Base-by-base conservation (phyloP, 2,113 vertebrate genomes). In the Crotalus helleri region DNA sequence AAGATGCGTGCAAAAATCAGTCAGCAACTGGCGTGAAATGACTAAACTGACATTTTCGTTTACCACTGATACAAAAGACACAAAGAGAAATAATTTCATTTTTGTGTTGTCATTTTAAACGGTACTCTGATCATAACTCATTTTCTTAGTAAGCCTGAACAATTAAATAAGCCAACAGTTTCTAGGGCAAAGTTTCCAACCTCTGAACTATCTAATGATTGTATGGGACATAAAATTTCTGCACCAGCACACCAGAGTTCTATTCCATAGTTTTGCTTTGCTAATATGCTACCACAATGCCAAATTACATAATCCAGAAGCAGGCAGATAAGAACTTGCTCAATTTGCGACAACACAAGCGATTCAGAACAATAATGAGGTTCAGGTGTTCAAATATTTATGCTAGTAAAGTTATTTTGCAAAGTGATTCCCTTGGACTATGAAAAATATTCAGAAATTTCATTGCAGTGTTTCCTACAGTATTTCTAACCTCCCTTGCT, bases 21-120 rank as follows among this genome's bases (percentile, higher is more conserved):
- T 99, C 91, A 99, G 98, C 91, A 99, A 97, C 94, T 99, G 99
- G 91, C 99, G 98, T 8, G 99, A 99, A 95, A 99, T 99, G 94
- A 99, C 99, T 29, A 99, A 98, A 93, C 99, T 99, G 95, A 99
- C 99, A 26, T 99, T 99, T 97, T 99, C 99, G 23, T 99, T 99
- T 88, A 99, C 99, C 99, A 99, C 99, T 99, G 96, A 93, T 89
- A 64, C 93, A 89, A 89, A 92, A 96, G 92, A 94, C 1, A 2
- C 46, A 49, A n/a, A 29, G 92, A 29, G 69, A 49, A 74, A 19
- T 4, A 29, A 29, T 3, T 0, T 19, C 4, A 44, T 19, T 1
- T 0, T 10, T 5, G n/a, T 13, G 2, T 69, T 33, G 93, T 88
- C 49, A 39, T 2, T 39, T 21, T 13, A 90, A 26, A 1, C 0